A percentile compares a stretch with the other conserved stretches of the same genome.
Conservation (phyloP, 2,113 vertebrate genomes). For the Protobothrops flavoviridis region DNA sequence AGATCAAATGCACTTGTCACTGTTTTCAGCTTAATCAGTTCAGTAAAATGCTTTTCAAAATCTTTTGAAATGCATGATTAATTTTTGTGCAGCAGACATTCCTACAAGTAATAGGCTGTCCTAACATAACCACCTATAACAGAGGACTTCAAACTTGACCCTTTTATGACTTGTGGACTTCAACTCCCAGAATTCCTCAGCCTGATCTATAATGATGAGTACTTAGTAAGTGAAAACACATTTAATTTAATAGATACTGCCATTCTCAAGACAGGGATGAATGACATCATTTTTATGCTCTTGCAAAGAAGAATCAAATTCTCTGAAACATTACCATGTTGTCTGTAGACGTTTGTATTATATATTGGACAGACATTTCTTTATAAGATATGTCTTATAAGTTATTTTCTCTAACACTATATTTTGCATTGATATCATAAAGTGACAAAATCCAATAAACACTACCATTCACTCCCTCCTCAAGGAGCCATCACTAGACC, state of each 20-base stretch:
- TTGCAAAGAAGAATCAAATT: neutral
- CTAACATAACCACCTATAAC: constrained; percentile 2
- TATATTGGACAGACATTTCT: constrained; percentile 18
- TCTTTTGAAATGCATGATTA: neutral
- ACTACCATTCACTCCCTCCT: neutral
- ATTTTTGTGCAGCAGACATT: neutral
- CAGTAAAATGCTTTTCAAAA: neutral
- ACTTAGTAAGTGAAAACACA: constrained; percentile 33
- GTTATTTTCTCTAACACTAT: neutral
- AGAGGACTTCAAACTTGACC: no score
- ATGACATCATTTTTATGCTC: constrained; percentile 5
- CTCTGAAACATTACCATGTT: neutral
- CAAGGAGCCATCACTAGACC: no score
- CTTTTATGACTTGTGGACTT: no score
- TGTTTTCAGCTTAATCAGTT: neutral
- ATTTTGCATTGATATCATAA: constrained; percentile 27
- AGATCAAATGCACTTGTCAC: neutral
- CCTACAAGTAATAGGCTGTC: constrained; percentile 1
- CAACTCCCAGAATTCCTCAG: no score
- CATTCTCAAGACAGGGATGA: constrained; percentile 18
- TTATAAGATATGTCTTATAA: neutral
- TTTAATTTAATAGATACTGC: neutral
- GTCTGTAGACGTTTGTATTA: neutral
- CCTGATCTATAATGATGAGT: no score
- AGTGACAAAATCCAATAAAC: constrained; percentile 11